A percentile compares a stretch with the other conserved stretches of the same genome.
phyloP scores from a whole-genome alignment of 2,797 vertebrate species.

The Oreochromis mossambicus region DNA sequence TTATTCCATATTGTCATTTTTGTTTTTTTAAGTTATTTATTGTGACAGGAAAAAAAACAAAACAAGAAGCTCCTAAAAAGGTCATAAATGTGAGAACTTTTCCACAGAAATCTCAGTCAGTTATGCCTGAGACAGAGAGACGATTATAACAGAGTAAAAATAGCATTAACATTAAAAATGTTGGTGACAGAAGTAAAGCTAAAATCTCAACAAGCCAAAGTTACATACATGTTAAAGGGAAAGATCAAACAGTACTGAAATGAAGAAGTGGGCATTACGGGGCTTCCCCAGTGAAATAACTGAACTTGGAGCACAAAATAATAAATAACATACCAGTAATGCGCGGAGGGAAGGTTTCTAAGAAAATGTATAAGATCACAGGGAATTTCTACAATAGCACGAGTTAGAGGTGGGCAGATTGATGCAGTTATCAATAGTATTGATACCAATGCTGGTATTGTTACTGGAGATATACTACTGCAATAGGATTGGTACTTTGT shows the following conservation, averaged over 20 bases:
- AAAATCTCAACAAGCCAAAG: neutral
- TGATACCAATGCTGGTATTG: neutral
- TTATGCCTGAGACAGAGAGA: neutral
- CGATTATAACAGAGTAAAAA: accelerated
- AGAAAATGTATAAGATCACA: neutral
- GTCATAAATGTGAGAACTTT: neutral
- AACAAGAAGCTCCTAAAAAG: neutral
- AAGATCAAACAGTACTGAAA: neutral
- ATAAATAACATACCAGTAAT: neutral
- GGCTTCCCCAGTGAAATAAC: neutral
- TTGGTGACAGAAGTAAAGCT: neutral
- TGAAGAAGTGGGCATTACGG: neutral
- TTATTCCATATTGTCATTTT: neutral
- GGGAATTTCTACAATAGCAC: neutral
- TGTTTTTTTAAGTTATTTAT: neutral
- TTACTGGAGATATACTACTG: neutral
- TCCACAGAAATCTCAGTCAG: neutral
- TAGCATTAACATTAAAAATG: neutral
- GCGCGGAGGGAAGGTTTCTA: accelerated
- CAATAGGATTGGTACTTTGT: neutral
- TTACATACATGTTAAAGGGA: accelerated
- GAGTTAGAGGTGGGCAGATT: accelerated
- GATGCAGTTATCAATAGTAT: neutral
- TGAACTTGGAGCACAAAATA: neutral
- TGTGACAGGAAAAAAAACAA: neutral